Conservation (phyloP, 1,140 invertebrate genomes). For the Drosophila pruinosa region DNA sequence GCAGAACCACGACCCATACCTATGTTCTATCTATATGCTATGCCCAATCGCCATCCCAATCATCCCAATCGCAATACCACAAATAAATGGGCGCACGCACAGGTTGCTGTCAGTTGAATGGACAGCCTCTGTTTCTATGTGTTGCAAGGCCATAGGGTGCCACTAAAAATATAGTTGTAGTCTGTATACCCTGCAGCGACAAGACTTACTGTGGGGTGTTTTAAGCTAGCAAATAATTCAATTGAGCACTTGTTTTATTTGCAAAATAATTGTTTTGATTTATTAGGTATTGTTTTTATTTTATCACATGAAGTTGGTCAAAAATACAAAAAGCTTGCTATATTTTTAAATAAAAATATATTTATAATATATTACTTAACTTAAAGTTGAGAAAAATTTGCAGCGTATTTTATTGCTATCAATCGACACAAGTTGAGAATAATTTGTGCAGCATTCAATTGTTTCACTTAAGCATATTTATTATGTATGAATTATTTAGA, state of each 20-base stretch:
- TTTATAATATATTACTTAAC: background rate
- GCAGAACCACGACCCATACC: background rate
- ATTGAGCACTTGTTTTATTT: background rate
- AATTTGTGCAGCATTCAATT: too few species aligned
- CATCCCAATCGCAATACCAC: constrained; percentile 21
- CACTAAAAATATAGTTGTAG: constrained; percentile 25
- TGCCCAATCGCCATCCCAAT: constrained; percentile 13
- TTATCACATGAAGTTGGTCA: too few species aligned
- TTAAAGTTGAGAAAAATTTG: too few species aligned
- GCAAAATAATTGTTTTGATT: too few species aligned
- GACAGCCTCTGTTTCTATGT: constrained; percentile 9
- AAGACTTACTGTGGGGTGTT: background rate
- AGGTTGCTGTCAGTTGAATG: constrained; percentile 32
- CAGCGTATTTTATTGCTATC: too few species aligned
- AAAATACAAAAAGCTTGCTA: background rate
- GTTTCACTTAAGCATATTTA: too few species aligned
- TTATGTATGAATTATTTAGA: too few species aligned
- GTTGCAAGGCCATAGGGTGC: constrained; percentile 29
- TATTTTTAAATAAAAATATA: background rate
- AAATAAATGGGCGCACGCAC: constrained; percentile 41
- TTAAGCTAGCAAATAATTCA: background rate
- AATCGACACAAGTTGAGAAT: too few species aligned
- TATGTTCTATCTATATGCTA: background rate
- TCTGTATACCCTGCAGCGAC: constrained; percentile 1
- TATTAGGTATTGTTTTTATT: too few species aligned